phyloP scores from a whole-genome alignment of 2,113 vertebrate species.

The Anarhynchus alexandrinus region DNA sequence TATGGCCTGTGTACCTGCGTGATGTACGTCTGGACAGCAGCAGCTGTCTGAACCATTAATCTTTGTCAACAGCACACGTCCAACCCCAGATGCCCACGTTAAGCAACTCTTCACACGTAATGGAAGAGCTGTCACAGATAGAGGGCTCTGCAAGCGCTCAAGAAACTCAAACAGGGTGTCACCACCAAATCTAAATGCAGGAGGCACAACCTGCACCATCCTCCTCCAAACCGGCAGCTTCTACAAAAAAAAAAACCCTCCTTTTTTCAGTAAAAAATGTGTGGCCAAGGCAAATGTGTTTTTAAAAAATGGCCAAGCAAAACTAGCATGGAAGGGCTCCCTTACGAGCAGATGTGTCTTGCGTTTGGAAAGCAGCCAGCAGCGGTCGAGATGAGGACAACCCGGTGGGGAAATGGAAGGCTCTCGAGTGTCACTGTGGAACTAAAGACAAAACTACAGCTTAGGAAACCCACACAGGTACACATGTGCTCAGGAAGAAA shows the following conservation, averaged over 20 bases:
- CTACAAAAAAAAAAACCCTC: neutral
- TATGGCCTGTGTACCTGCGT: neutral
- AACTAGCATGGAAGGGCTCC: neutral
- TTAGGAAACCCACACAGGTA: neutral
- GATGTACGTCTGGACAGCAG: neutral
- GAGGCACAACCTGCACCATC: neutral
- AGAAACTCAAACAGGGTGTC: neutral
- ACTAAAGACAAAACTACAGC: neutral
- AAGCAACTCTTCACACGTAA: neutral
- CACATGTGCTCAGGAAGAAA: neutral
- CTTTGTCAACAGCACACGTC: neutral
- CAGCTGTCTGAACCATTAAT: slow-evolving; percentile 23
- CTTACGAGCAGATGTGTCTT: neutral
- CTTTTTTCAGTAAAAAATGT: neutral
- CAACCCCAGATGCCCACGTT: neutral
- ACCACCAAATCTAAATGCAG: neutral
- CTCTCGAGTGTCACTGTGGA: neutral
- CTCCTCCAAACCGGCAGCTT: neutral
- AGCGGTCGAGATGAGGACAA: neutral
- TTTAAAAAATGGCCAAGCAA: neutral
- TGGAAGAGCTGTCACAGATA: neutral
- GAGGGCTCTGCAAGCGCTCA: neutral
- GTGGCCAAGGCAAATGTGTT: fast-evolving
- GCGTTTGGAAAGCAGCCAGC: neutral
- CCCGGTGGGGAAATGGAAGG: neutral